Conservation (phyloP, 2,797 vertebrate genomes). For the Hapalemur alaotrensis region DNA sequence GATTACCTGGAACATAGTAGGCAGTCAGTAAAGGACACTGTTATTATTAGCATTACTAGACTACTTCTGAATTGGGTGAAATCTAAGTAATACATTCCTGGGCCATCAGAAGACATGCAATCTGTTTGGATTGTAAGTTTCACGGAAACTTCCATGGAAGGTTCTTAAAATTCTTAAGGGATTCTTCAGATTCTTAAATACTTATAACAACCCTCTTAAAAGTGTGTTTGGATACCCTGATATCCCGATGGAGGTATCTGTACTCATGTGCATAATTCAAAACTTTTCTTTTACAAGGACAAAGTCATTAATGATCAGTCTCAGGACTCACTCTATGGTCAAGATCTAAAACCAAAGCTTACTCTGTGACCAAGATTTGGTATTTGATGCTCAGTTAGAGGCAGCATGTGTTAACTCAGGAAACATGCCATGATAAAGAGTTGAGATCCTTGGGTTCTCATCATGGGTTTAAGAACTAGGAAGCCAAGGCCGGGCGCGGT, state of each 20-base stretch:
- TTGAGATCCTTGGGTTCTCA: background rate
- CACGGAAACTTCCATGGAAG: background rate
- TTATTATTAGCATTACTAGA: background rate
- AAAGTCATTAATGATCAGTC: background rate
- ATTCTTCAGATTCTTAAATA: slow-evolving; percentile 14
- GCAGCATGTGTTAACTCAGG: background rate
- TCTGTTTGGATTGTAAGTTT: background rate
- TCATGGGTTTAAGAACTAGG: background rate
- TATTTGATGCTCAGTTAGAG: background rate
- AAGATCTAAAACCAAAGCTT: background rate
- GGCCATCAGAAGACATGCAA: background rate
- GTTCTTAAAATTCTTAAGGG: background rate
- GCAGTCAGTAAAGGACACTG: background rate
- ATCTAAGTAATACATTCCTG: background rate
- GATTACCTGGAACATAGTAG: background rate
- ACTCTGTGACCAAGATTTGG: background rate
- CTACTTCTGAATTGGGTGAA: background rate
- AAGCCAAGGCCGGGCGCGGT: background rate
- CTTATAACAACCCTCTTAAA: background rate
- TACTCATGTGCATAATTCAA: background rate
- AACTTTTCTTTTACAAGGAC: background rate
- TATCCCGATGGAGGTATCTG: background rate
- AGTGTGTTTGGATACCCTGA: background rate
- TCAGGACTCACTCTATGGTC: background rate
- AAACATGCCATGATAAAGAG: background rate